Base-by-base conservation (phyloP, 2,113 vertebrate genomes). In the Crotophaga sulcirostris region DNA sequence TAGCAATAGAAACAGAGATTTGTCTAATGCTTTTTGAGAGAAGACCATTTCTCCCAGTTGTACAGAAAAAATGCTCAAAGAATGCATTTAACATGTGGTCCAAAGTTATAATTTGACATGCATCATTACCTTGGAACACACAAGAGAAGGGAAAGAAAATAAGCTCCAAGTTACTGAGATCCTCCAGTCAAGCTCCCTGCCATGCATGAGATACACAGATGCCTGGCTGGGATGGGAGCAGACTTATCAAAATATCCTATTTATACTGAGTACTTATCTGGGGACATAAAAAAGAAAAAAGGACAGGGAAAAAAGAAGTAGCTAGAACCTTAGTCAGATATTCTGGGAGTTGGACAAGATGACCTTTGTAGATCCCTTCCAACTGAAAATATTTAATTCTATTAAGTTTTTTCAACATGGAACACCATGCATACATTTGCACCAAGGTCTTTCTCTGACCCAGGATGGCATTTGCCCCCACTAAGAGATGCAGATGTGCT, bases 251-350 rank as follows among this genome's bases (percentile, higher is more conserved):
- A 63, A 40, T 9, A 17, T 33, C 9, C 3, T 51, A 2, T 10
- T 69, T 34, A 25, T 9, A 2, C 9, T 45, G 14, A 60, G 14
- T 6, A 56, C 28, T 73, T 55, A 13, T 15, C 34, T 76, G 40
- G 6, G 21, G 11, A 42, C 11, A 47, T 0, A 0, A 49, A 59
- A 74, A 74, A 24, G 8, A 5, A 36, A 28, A 69, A 6, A 12
- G 2, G 5, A 47, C 10, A 21, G 7, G 19, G 0, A 4, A 25
- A 78, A 31, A 8, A 11, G 1, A 36, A 31, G 3, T 4, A 38
- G 4, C 6, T 60, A 56, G 7, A 31, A 12, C 19, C 9, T 54
- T 21, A 63, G 1, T 18, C 10, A 40, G 6, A 62, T 1, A 0
- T 58, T 85, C 10, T 45, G 10, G 17, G 63, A 51, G 2, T 7